Base-by-base conservation (phyloP, 2,888 invertebrate genomes). In the Crematogaster levior region DNA sequence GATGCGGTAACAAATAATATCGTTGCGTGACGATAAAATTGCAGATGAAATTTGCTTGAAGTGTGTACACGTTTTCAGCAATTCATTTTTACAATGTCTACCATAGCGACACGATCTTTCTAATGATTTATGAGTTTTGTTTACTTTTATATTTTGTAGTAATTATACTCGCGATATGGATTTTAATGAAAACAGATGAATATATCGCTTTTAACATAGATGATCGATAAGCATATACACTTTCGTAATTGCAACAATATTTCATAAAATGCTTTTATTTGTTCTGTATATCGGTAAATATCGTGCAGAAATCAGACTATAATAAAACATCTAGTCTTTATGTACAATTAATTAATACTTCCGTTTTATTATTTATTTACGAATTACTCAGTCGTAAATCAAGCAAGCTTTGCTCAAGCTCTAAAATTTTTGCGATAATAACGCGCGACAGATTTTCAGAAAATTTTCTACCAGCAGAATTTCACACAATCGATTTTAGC, bases 21-120 rank as follows among this genome's bases (percentile, higher is more conserved):
- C 2, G 53, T 68, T 46, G 68, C 56, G 56, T 79, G 68, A 79
- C 43, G 34, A 56, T 56, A 51, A 37, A 63, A 75, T 75, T 27
- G 21, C 27, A 12, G 2, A 63, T 75, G 51, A 12, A 63, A 75
- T 66, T 79, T 18, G 56, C 15, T 18, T 12, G 34, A 79, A 43
- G 7, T 56, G 40, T 30, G 6, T 15, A 15, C 27, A 9, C 15
- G 5, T 43, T 58, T 79, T 58, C 15, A 58, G 5, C 9, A 65
- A 65, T 9, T n/a, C 12, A 51, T 40, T 34, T n/a, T 63, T 75
- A 51, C 37, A 53, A 77, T 43, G 12, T 9, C 34, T 56, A 34
- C 46, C n/a, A 18, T 0, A n/a, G 1, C n/a, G 15, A 27, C 9
- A 15, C 7, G 37, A 37, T 15, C 7, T 6, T 34, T 79, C 43